Evolutionary conservation across 1,140 invertebrate species (phyloP), one percentile per base, ranked within the genome.

Genomic region (Medauroidea extradentata): DNA sequence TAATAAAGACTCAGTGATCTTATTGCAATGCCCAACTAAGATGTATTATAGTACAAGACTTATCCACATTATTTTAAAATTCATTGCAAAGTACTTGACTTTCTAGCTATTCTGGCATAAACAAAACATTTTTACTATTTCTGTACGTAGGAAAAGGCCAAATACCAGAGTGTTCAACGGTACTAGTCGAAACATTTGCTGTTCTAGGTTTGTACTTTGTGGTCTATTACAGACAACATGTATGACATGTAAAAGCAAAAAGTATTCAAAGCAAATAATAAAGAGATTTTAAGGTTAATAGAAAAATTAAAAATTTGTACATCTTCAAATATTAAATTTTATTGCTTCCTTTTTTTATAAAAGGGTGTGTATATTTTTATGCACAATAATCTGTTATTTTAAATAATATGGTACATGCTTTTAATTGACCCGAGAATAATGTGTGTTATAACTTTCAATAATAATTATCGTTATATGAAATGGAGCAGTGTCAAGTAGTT

Each of bases 101-200:
- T 51, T 34, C 49, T 51, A 51, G 49, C 27, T 51, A 34, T 34
- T 34, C 29, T 34, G 29, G 29, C 4, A 34, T 7, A 34, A 34
- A 34, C 4, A 34, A 34, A 34, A 51, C 49, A 51, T 29, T 29
- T 29, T 51, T 51, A 51, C 27, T 51, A 51, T 51, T 51, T 51
- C 49, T 51, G 49, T 51, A 51, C 19, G 21, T 51, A 51, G 49
- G 49, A 19, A 29, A 34, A 51, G 49, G 49, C 49, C 49, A 51
- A 51, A 51, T 51, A 51, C 49, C 49, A 51, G 49, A 51, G 49
- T 51, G 49, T 51, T 51, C 49, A 51, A 51, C 49, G 49, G 49
- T 51, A 51, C 49, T 51, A 51, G 49, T 51, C 49, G 49, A 51
- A 51, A 51, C 49, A 29, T 51, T 50, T 29, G 49, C 49, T 51